Evolutionary conservation across 2,113 vertebrate genomes (phyloP), one percentile per base, ranked within the genome.

Genomic region (Atractosteus spatula): DNA sequence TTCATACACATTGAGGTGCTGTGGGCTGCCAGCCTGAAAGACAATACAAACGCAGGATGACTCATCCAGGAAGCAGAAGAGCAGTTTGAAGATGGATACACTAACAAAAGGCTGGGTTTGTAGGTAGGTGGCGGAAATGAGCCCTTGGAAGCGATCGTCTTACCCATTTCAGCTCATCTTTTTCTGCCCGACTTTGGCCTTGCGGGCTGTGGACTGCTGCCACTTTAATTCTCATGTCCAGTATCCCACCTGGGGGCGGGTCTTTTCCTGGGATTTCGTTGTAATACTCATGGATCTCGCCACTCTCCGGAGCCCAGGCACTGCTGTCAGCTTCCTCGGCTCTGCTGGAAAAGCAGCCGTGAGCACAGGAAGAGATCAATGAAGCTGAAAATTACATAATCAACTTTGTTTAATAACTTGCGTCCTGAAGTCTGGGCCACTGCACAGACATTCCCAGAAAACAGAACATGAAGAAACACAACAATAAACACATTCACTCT

Each of bases 211-310:
- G 84, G 8, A 83, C 83, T 57, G 84, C 71, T n/a, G 79, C 89
- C 57, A 57, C 74, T 76, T 79, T 85, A 76, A 84, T 29, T 47
- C 85, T 81, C 75, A 87, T 79, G 44, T 92, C 92, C 13, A 91
- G 88, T 14, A 89, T 70, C 11, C 92, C 92, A 3, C 92, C 93
- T 0, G 81, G 51, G 8, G 92, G 90, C 3, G 93, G 90, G 72
- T 82, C 86, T 78, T 94, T 95, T 76, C 89, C 89, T 17, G 92
- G 94, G 83, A 93, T 91, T 84, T 94, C 88, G 1, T 97, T 97
- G 83, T 96, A 96, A 80, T 97, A 96, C 71, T 94, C 89, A 8
- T 79, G 85, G 63, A 83, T 85, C 45, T 87, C 80, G 13, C 77
- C 84, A 17, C 89, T 86, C 71, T 85, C 83, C 16, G 62, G 71